Percentiles rank a stretch among this genome's conserved stretches.
Evolutionary conservation across 2,113 vertebrate species (phyloP).

Genomic region (Regulus satrapa): DNA sequence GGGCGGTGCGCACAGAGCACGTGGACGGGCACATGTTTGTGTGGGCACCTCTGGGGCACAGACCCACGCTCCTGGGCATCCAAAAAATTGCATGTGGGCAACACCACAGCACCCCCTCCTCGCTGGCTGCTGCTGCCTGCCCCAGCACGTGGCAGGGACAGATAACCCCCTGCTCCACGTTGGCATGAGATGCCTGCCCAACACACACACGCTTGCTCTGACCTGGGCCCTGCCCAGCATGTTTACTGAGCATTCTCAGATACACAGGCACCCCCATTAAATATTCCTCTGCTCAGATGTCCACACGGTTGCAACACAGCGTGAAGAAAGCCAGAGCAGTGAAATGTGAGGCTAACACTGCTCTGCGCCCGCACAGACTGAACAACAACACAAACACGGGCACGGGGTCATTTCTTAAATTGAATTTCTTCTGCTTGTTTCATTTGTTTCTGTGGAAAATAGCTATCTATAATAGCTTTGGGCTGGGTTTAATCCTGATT

Average conservation of each 20-base stretch:
- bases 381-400: conserved; percentile 55
- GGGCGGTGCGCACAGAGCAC: fast-evolving
- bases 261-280: neutral
- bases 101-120: neutral
- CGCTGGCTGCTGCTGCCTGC: neutral
- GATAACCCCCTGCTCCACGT: fast-evolving
- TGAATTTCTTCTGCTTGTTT: conserved; percentile 68
- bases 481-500: neutral
- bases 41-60: neutral
- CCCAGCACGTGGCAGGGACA: neutral
- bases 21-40: fast-evolving
- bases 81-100: fast-evolving
- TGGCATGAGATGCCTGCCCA: neutral
- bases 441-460: conserved; percentile 55
- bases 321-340: conserved; percentile 11
- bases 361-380: conserved; percentile 27
- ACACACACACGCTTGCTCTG: neutral
- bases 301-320: neutral
- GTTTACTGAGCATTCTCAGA: neutral
- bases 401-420: conserved; percentile 36
- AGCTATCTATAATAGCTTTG: neutral
- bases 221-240: neutral
- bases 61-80: neutral
- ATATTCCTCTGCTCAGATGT: neutral
- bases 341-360: conserved; percentile 57